Percentiles rank a stretch among this genome's conserved stretches.
Conservation (phyloP, 2,888 invertebrate genomes). For the Drosophila siamana region DNA sequence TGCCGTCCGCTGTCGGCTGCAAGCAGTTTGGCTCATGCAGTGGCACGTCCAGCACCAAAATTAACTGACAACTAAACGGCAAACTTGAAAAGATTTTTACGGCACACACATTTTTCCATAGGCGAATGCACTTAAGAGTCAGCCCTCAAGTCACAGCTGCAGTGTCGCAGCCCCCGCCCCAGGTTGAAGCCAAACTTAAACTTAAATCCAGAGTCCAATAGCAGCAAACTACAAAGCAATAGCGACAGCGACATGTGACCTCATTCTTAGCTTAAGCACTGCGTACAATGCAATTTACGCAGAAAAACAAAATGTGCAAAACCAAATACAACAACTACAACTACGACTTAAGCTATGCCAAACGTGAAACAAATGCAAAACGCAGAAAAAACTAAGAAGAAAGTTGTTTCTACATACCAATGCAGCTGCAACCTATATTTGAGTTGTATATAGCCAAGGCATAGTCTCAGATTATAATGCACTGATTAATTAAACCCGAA, state of each 20-base stretch:
- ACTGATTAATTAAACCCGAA: background rate
- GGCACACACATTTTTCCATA: conserved; percentile 47
- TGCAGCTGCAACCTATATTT: conserved; percentile 1
- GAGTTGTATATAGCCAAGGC: background rate
- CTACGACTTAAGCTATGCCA: conserved; percentile 42
- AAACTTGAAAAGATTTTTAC: conserved; percentile 67
- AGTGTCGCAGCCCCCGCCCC: conserved; percentile 17
- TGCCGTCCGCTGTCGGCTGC: conserved; percentile 22
- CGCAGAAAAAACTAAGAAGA: conserved; percentile 19
- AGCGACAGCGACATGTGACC: conserved; percentile 53
- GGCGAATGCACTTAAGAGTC: conserved; percentile 46
- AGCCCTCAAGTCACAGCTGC: background rate
- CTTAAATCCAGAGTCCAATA: conserved; percentile 2
- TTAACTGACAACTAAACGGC: conserved; percentile 57
- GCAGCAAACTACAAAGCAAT: conserved; percentile 6
- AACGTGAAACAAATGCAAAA: conserved; percentile 43
- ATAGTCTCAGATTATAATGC: background rate
- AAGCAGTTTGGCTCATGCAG: conserved; percentile 45
- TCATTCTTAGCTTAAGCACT: conserved; percentile 52
- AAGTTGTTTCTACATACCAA: background rate
- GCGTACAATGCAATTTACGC: conserved; percentile 74
- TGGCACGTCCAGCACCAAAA: conserved; percentile 68
- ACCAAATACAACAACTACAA: conserved; percentile 28
- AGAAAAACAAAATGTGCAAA: conserved; percentile 39
- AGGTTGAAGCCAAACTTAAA: conserved; percentile 2